Conservation (phyloP, 1,140 invertebrate species). For the Thalassaphorura encarpata region DNA sequence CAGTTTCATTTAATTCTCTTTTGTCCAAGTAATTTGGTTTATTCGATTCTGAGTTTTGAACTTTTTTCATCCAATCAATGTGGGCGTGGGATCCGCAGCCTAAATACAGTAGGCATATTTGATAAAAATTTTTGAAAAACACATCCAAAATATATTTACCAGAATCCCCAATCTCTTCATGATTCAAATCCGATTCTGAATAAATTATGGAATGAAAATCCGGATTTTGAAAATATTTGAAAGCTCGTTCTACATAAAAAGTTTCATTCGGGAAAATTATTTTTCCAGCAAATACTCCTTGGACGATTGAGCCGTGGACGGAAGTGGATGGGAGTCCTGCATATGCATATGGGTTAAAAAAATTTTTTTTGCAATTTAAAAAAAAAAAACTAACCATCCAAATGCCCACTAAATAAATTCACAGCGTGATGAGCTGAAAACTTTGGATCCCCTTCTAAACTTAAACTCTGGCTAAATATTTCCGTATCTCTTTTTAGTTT, state of each 20-base stretch:
- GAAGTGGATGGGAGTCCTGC: constrained; percentile 68
- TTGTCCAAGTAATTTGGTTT: not conserved
- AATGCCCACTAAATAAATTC: constrained; percentile 75
- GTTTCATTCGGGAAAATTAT: constrained; percentile 66
- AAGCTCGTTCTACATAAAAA: constrained; percentile 85
- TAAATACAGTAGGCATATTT: not conserved
- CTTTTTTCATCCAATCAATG: constrained; percentile 86
- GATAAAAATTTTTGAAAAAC: no score
- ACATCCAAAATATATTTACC: not conserved
- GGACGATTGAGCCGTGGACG: constrained; percentile 83
- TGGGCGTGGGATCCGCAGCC: constrained; percentile 44
- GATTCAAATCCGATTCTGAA: constrained; percentile 60
- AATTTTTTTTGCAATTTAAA: constrained; percentile 1
- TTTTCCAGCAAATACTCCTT: constrained; percentile 93
- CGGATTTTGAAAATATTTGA: constrained; percentile 64
- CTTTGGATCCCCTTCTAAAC: constrained; percentile 36
- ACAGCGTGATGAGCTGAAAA: constrained; percentile 63
- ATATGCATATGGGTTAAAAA: constrained; percentile 13
- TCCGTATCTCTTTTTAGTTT: constrained; percentile 68
- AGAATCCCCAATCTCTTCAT: not conserved
- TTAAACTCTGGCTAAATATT: constrained; percentile 68
- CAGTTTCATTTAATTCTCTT: not conserved
- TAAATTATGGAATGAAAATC: constrained; percentile 92
- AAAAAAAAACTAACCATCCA: constrained; percentile 51
- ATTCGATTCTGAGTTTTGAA: constrained; percentile 60